A percentile compares a stretch with the other conserved stretches of the same genome.
Conservation (phyloP, 1,140 invertebrate species). For the Calliopsis andreniformis region DNA sequence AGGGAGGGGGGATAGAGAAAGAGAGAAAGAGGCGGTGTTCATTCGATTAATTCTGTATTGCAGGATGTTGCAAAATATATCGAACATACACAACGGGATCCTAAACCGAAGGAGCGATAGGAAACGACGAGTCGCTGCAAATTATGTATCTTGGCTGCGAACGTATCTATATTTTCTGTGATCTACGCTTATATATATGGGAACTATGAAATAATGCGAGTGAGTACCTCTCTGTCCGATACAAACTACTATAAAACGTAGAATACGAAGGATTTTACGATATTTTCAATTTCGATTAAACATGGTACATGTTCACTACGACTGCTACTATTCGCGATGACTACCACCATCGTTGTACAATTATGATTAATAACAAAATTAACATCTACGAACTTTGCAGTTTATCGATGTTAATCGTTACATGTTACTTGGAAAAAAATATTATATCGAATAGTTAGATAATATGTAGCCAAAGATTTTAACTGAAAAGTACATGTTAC, state of each 20-base stretch:
- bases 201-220: constrained; percentile 38
- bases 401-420: constrained; percentile 55
- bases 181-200: constrained; percentile 52
- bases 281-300: constrained; percentile 47
- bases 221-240: constrained; percentile 37
- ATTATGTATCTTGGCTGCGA: constrained; percentile 26
- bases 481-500: constrained; percentile 56
- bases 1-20: too few species aligned
- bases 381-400: constrained; percentile 41
- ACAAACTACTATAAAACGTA: constrained; percentile 37
- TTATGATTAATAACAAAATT: constrained; percentile 35
- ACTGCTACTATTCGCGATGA: constrained; percentile 38
- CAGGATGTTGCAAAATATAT: constrained; percentile 57
- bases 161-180: constrained; percentile 45
- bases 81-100: constrained; percentile 36
- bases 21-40: too few species aligned
- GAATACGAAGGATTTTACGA: constrained; percentile 27
- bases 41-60: constrained; percentile 9
- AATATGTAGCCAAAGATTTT: constrained; percentile 77
- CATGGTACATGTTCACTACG: constrained; percentile 34
- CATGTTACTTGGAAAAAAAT: constrained; percentile 60
- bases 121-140: constrained; percentile 12
- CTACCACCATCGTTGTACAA: constrained; percentile 37
- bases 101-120: constrained; percentile 45
- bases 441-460: constrained; percentile 65